Base-by-base conservation (phyloP, 2,797 vertebrate genomes). In the Hydrocynus forskahlii region DNA sequence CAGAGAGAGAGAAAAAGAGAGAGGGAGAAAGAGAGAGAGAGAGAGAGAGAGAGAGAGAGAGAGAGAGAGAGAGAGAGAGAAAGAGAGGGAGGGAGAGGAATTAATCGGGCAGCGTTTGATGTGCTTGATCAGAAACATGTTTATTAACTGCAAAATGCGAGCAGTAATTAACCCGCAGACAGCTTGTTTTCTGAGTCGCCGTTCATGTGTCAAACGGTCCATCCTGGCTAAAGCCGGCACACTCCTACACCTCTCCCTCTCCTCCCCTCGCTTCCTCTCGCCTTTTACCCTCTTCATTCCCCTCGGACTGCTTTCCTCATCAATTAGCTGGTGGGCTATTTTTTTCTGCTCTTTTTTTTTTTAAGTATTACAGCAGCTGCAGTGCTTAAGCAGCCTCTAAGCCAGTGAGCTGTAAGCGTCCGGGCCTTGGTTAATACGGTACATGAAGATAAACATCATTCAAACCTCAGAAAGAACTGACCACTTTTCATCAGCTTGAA, bases 111-210 rank as follows among this genome's bases (percentile, higher is more conserved):
- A 76, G 79, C 83, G 57, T 93, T 94, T 94, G 91, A 95, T 93
- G 92, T 92, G 91, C 92, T 92, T 93, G 92, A 95, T 95, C 94
- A 94, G 91, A 95, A 95, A 95, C 89, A 89, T 94, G 93, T 94
- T 94, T 94, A 94, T 95, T 93, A 94, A 91, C 90, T 93, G 92
- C 90, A 93, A 90, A 93, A 91, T 91, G 91, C 69, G 43, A 91
- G 91, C 80, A 84, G 90, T 93, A 94, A 95, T 95, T 95, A 95
- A 94, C 92, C 93, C 92, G 80, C 85, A 92, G 92, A 94, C 92
- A 90, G 92, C 91, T 91, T 94, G 93, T 94, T 94, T 95, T 94
- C 90, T 91, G 88, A 86, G 89, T 92, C 92, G 91, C 93, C 92
- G 91, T 91, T 92, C 88, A 89, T 89, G 90, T 94, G 94, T 94